Evolutionary conservation across 2,113 vertebrate species (phyloP).

Genomic region (Pachyramphus minor): DNA sequence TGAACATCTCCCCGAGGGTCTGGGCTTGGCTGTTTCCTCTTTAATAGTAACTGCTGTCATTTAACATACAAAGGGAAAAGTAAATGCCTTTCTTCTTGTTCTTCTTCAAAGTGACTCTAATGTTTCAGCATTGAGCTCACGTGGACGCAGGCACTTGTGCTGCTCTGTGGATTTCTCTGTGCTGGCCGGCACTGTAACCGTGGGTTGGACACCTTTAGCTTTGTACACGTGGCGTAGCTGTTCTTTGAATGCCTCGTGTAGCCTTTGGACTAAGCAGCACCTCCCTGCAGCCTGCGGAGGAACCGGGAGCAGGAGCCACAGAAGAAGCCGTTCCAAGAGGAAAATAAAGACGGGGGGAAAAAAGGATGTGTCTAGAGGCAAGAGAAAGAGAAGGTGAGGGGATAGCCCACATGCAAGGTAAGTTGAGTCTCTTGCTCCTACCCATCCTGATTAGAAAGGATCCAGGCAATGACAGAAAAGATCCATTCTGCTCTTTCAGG

Average conservation of each 20-base stretch:
- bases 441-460: not conserved
- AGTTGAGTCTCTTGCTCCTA: slow-evolving; percentile 35
- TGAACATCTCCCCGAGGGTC: not conserved
- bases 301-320: not conserved
- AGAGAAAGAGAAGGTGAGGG: slow-evolving; percentile 57
- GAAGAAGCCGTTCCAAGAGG: not conserved
- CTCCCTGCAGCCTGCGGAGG: not conserved
- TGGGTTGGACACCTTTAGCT: not conserved
- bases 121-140: slow-evolving; percentile 1
- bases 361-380: slow-evolving; percentile 30
- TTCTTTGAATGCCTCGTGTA: not conserved
- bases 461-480: not conserved
- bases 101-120: slow-evolving; percentile 7
- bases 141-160: not conserved
- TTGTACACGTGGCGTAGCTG: not conserved
- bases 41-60: not conserved
- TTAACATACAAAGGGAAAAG: not conserved
- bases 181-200: not conserved
- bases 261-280: slow-evolving; percentile 23
- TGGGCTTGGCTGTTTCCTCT: not conserved
- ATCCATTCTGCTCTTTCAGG: not conserved
- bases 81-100: slow-evolving; percentile 54
- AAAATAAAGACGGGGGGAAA: slow-evolving; percentile 10
- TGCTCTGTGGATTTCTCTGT: not conserved
- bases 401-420: not conserved